Conservation (phyloP, 1,140 invertebrate species). For the Hyles vespertilio region DNA sequence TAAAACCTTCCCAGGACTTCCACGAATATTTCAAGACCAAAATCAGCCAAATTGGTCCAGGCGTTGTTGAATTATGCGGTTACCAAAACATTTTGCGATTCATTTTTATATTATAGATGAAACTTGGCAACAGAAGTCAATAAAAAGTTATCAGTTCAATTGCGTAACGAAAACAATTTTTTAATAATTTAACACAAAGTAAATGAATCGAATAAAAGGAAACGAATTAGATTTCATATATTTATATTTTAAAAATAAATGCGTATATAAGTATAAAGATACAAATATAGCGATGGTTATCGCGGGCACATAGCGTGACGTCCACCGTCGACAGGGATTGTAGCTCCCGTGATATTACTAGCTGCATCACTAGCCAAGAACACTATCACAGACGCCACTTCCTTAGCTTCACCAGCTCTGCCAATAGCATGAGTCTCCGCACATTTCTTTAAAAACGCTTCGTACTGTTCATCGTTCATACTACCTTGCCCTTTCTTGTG, state of each 20-base stretch:
- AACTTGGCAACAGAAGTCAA: no score
- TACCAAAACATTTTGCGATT: no score
- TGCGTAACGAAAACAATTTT: no score
- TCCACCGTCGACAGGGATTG: slow-evolving; percentile 86
- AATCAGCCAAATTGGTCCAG: no score
- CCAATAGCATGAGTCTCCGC: slow-evolving; percentile 87
- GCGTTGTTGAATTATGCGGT: no score
- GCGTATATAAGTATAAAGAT: background rate
- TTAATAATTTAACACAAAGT: no score
- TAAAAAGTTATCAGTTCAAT: no score
- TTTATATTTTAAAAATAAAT: background rate
- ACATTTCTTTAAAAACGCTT: slow-evolving; percentile 82
- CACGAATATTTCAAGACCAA: no score
- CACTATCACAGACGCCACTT: slow-evolving; percentile 85
- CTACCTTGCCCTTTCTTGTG: slow-evolving; percentile 81
- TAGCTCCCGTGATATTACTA: slow-evolving; percentile 87
- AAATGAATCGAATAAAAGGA: no score
- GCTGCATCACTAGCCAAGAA: slow-evolving; percentile 87
- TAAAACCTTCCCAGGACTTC: no score
- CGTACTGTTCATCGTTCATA: slow-evolving; percentile 81
- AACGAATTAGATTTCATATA: background rate
- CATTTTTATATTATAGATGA: no score
- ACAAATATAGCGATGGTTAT: slow-evolving; percentile 6
- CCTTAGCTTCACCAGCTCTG: slow-evolving; percentile 81
- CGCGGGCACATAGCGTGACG: slow-evolving; percentile 31